Conservation (phyloP, 2,888 invertebrate genomes). For the Rhaphigaster nebulosa region DNA sequence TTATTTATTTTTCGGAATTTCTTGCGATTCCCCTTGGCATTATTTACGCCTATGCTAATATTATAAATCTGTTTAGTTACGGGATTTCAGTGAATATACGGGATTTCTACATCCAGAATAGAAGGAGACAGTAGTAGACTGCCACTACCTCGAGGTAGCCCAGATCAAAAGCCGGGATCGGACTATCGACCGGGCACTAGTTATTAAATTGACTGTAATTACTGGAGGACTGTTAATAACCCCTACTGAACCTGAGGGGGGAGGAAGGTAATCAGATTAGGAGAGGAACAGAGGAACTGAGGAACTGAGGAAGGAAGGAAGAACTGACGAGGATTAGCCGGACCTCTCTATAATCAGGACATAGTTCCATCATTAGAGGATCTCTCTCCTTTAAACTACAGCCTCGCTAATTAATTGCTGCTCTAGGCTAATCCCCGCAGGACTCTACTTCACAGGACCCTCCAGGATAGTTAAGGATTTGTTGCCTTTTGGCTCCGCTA, state of each 20-base stretch:
- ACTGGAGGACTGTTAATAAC: slow-evolving; percentile 24
- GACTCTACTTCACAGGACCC: not conserved
- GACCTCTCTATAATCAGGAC: not conserved
- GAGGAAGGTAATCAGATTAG: not conserved
- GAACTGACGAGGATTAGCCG: not conserved
- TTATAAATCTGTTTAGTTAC: not conserved
- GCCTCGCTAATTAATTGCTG: not conserved
- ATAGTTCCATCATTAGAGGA: not conserved
- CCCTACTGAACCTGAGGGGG: not conserved
- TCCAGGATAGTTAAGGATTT: not conserved
- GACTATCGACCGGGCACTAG: slow-evolving; percentile 16
- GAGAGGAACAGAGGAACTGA: not conserved
- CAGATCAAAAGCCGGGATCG: not conserved
- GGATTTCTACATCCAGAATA: not conserved
- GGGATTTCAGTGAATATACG: not conserved
- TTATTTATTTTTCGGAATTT: too few species aligned
- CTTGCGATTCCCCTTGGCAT: too few species aligned
- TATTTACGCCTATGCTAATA: too few species aligned
- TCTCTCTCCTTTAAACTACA: not conserved
- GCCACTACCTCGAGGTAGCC: not conserved
- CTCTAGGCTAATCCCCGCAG: not conserved
- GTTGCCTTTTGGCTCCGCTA: not conserved
- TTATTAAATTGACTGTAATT: slow-evolving; percentile 36
- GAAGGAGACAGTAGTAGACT: not conserved
- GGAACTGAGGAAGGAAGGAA: not conserved